A percentile compares a stretch with the other conserved stretches of the same genome.
Evolutionary conservation across 2,888 invertebrate species (phyloP).

Genomic region (Phaedon cochleariae): DNA sequence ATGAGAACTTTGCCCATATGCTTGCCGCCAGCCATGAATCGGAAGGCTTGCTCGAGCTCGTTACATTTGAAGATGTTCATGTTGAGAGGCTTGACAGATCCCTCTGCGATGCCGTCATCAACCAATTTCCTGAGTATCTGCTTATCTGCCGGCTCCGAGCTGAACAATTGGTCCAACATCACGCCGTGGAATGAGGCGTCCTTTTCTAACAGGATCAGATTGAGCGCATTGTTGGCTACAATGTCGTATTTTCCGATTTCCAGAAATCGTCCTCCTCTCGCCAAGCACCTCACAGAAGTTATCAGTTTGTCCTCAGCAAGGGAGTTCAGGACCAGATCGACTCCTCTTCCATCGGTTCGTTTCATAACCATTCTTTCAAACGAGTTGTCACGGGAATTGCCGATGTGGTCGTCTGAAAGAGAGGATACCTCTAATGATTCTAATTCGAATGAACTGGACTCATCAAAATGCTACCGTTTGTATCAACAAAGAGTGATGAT

Average conservation of each 20-base stretch:
- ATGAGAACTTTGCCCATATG: constrained; percentile 79
- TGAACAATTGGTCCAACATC: constrained; percentile 68
- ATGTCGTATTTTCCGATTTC: constrained; percentile 89
- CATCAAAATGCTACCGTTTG: no score
- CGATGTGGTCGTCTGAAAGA: constrained; percentile 20
- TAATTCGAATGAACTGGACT: no score
- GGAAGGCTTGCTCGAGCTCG: constrained; percentile 77
- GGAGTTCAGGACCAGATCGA: constrained; percentile 90
- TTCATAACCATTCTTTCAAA: constrained; percentile 86
- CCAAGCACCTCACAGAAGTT: constrained; percentile 72
- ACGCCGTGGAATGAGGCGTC: constrained; percentile 81
- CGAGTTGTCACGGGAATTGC: constrained; percentile 79
- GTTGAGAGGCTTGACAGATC: constrained; percentile 70
- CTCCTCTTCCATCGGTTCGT: constrained; percentile 84
- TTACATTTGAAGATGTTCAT: constrained; percentile 68
- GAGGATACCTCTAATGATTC: no score
- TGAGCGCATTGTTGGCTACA: constrained; percentile 70
- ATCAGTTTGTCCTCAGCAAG: constrained; percentile 88
- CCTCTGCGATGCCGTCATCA: neutral
- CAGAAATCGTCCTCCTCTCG: constrained; percentile 73
- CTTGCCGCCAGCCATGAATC: constrained; percentile 72
- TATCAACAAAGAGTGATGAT: no score
- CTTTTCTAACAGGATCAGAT: constrained; percentile 74
- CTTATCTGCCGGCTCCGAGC: neutral
- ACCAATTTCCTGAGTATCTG: neutral